These are phyloP conservation scores for chimpanzee (Pan troglodytes) DNA, from an alignment of 2,113 vertebrate genomes.

Conservation along the genomic window NHGRI_mPanTro3-v2.1_pri NC_072404.2:34111501-34112000, in stretches of 20 bases:
- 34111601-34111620: constrained; percentile 26
- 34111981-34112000: not conserved
- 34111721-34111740: constrained; percentile 73
- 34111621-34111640: constrained; percentile 60
- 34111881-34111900: not conserved
- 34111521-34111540: constrained; percentile 61
- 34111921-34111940: not conserved
- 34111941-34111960: not conserved
- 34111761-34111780: not conserved
- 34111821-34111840: not conserved
- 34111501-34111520: constrained; percentile 71
- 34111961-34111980: not conserved
- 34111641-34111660: constrained; percentile 78
- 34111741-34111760: not conserved
- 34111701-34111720: constrained; percentile 24
- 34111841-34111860: not conserved
- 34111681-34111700: not conserved
- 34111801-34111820: constrained; percentile 50
- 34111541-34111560: constrained; percentile 68
- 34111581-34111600: constrained; percentile 70
- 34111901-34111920: not conserved
- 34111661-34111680: not conserved
- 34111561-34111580: constrained; percentile 64
- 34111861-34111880: not conserved
- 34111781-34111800: constrained; percentile 52